Percentiles rank a stretch among this genome's conserved stretches.
phyloP scores from a whole-genome alignment of 1,140 invertebrate species.

The Drosophila bocki region DNA sequence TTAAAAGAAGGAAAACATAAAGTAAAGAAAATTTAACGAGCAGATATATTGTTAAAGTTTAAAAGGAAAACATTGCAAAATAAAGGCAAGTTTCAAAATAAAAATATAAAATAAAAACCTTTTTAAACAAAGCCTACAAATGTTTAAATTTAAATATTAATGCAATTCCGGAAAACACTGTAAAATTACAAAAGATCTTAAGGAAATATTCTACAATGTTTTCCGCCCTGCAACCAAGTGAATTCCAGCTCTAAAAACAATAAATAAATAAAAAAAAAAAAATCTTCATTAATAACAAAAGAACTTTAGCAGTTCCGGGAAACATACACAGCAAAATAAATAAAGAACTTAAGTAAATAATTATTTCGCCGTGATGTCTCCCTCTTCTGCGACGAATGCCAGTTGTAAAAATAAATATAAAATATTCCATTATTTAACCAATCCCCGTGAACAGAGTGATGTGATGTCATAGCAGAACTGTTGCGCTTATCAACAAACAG shows the following conservation, averaged over 20 bases:
- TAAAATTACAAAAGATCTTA: background rate
- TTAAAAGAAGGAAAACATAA: background rate
- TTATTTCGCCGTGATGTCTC: conserved; percentile 27
- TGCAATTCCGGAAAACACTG: conserved; percentile 2
- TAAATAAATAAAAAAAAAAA: background rate
- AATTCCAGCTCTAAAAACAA: conserved; percentile 12
- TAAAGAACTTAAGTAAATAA: conserved; percentile 12
- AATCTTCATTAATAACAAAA: background rate
- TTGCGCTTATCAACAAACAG: conserved; percentile 56
- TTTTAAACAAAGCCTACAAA: background rate
- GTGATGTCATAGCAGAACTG: conserved; percentile 60
- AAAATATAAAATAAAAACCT: background rate
- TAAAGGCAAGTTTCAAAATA: background rate
- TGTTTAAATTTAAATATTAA: background rate
- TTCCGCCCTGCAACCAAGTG: conserved; percentile 3
- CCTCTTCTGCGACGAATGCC: conserved; percentile 9
- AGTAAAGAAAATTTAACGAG: background rate
- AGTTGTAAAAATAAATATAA: conserved; percentile 22
- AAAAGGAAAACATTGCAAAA: background rate
- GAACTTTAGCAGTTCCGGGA: conserved; percentile 9
- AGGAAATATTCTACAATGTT: conserved; percentile 4
- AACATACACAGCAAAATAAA: conserved; percentile 3
- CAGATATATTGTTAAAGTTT: background rate
- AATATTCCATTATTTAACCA: conserved; percentile 35
- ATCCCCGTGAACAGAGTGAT: conserved; percentile 46